Conservation (phyloP, 2,797 vertebrate genomes). For the Limosa lapponica region DNA sequence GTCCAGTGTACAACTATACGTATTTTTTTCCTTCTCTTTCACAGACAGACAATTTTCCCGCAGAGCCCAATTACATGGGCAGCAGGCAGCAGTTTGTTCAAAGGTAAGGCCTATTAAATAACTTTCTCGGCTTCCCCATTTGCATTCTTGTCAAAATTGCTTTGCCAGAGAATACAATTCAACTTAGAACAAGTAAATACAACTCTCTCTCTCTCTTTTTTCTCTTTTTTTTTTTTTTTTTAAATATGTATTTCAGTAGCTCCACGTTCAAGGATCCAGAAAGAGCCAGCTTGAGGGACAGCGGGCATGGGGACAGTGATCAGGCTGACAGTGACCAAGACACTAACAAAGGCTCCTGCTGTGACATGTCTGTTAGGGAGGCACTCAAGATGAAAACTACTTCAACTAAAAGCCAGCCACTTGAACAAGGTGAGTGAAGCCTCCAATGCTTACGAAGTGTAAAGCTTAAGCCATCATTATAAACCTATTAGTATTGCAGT, state of each 20-base stretch:
- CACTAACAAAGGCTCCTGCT: slow-evolving; percentile 99
- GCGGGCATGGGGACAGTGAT: slow-evolving; percentile 98
- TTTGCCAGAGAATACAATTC: slow-evolving; percentile 79
- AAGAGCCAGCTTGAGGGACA: slow-evolving; percentile 98
- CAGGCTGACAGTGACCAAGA: slow-evolving; percentile 99
- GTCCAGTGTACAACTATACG: slow-evolving; percentile 85
- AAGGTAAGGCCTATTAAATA: slow-evolving; percentile 95
- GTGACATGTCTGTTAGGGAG: slow-evolving; percentile 99
- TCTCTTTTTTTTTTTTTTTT: slow-evolving; percentile 7
- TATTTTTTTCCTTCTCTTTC: slow-evolving; percentile 90
- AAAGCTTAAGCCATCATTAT: slow-evolving; percentile 51
- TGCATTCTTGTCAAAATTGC: slow-evolving; percentile 83
- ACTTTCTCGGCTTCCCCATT: slow-evolving; percentile 83
- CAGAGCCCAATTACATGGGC: slow-evolving; percentile 99
- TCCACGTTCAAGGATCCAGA: slow-evolving; percentile 99
- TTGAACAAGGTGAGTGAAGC: slow-evolving; percentile 94
- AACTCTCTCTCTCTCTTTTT: slow-evolving; percentile 61
- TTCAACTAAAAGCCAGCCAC: slow-evolving; percentile 91
- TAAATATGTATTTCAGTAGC: slow-evolving; percentile 86
- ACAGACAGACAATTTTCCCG: slow-evolving; percentile 99
- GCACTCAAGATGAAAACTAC: slow-evolving; percentile 98
- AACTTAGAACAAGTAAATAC: slow-evolving; percentile 76
- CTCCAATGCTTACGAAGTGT: slow-evolving; percentile 43
- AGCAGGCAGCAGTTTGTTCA: slow-evolving; percentile 99
- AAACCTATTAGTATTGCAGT: slow-evolving; percentile 61